phyloP scores from a whole-genome alignment of 2,113 vertebrate genomes.

The Oncorhynchus mykiss region DNA sequence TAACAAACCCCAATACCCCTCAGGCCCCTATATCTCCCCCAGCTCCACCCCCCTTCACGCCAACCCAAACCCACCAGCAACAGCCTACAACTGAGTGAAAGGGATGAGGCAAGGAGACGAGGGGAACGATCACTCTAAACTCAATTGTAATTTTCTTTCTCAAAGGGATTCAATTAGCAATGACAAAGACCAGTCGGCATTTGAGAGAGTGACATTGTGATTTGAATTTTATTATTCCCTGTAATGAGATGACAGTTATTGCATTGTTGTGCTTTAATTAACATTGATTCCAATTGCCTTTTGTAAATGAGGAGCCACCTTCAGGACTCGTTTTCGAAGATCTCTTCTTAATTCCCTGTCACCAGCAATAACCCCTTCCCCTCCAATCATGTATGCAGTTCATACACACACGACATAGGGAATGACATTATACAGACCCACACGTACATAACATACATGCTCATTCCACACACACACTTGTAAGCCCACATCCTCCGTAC shows the following conservation, averaged over 20 bases:
- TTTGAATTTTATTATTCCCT: constrained; percentile 67
- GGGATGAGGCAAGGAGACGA: too few species aligned
- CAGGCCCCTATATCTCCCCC: too few species aligned
- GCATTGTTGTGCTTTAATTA: constrained; percentile 69
- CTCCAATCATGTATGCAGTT: neutral
- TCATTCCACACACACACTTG: too few species aligned
- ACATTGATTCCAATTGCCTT: constrained; percentile 57
- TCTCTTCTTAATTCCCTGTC: constrained; percentile 42
- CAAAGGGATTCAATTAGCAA: constrained; percentile 31
- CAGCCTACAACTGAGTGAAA: too few species aligned
- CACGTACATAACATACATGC: too few species aligned
- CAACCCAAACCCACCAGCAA: too few species aligned
- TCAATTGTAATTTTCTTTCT: constrained; percentile 26
- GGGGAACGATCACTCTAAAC: too few species aligned
- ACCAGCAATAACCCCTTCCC: constrained; percentile 31
- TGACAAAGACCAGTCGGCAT: constrained; percentile 45
- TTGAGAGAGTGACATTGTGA: constrained; percentile 68
- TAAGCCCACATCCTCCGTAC: too few species aligned
- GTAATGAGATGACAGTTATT: constrained; percentile 69
- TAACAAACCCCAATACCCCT: too few species aligned
- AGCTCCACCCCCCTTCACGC: too few species aligned
- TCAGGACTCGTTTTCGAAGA: constrained; percentile 54
- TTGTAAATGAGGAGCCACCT: constrained; percentile 58
- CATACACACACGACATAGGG: neutral
- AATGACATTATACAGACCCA: neutral